Evolutionary conservation across 1,140 invertebrate species (phyloP), one percentile per base, ranked within the genome.

Genomic region (Danaus melanippus): DNA sequence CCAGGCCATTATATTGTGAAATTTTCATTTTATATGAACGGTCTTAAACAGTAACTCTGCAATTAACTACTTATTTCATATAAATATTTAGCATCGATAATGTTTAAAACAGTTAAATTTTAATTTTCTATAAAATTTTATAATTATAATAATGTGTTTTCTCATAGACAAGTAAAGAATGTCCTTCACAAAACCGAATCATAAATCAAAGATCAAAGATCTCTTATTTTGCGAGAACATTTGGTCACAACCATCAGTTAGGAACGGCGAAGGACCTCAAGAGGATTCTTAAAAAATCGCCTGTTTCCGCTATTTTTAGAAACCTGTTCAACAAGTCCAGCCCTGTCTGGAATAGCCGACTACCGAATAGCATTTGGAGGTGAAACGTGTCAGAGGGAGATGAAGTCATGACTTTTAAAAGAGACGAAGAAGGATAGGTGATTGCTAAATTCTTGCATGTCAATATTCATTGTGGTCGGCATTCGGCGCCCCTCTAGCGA

Each of bases 351-450:
- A 74, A 67, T 74, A 71, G 65, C 66, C 68, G 71, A 74, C 66
- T 69, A 63, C 73, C 74, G 69, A 81, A 83, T 79, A 79, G 71
- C 78, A 61, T 81, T 84, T 84, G 74, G 81, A 84, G 81, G 81
- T 83, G 78, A 84, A 78, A 69, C 75, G 75, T 63, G 81, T 64
- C 50, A 46, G 76, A 84, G 79, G 58, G 79, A 83, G 81, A 84
- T 64, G 64, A 70, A 67, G 21, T 64, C 45, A 74, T 56, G 46
- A 42, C 42, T 62, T 52, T 68, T 69, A 73, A 67, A 63, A 66
- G 64, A 78, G 44, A 55, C 21, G 63, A 76, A 84, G 74, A 69
- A 71, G 74, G 81, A 82, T 63, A 62, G 77, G 51, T 41, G 67
- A 82, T 79, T 52, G 71, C 68, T 60, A 76, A 81, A 82, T 78